Evolutionary conservation across 2,113 vertebrate genomes (phyloP).

Genomic region (Tretioscincus oriximinensis): DNA sequence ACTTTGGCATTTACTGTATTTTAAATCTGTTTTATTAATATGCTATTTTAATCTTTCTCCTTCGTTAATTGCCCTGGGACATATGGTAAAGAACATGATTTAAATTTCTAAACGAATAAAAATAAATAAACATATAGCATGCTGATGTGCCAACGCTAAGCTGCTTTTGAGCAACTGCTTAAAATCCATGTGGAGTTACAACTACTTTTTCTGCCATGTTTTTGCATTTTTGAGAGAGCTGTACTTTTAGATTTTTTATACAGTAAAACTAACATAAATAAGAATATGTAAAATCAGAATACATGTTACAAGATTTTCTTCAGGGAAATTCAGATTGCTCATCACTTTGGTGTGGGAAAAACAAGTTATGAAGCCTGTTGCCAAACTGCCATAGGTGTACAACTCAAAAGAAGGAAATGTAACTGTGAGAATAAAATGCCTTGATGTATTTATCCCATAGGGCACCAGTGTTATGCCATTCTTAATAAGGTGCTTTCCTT

Average conservation of each 20-base stretch:
- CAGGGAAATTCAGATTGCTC: background rate
- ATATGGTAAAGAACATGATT: no score
- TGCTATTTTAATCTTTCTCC: no score
- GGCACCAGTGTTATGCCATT: slow-evolving; percentile 13
- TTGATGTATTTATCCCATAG: slow-evolving; percentile 20
- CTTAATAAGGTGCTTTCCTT: slow-evolving; percentile 13
- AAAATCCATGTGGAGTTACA: background rate
- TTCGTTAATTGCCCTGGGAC: no score
- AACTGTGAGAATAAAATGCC: slow-evolving; percentile 31
- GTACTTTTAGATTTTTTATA: background rate
- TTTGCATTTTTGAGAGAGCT: background rate
- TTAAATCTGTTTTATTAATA: no score
- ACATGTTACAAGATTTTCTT: slow-evolving; percentile 23
- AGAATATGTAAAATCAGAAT: background rate
- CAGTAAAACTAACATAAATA: background rate
- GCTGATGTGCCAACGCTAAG: no score
- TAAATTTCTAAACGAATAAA: no score
- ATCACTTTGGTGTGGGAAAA: background rate
- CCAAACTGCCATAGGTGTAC: slow-evolving; percentile 32
- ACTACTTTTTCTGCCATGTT: slow-evolving; percentile 13
- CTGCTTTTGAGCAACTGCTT: no score
- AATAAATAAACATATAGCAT: no score
- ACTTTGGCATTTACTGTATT: no score
- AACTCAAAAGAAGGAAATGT: slow-evolving; percentile 7
- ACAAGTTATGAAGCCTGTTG: slow-evolving; percentile 1